These are phyloP conservation scores for Ophioninae sp. DNA, from an alignment of 2,888 invertebrate species.

Conservation along the genomic window DNA sequence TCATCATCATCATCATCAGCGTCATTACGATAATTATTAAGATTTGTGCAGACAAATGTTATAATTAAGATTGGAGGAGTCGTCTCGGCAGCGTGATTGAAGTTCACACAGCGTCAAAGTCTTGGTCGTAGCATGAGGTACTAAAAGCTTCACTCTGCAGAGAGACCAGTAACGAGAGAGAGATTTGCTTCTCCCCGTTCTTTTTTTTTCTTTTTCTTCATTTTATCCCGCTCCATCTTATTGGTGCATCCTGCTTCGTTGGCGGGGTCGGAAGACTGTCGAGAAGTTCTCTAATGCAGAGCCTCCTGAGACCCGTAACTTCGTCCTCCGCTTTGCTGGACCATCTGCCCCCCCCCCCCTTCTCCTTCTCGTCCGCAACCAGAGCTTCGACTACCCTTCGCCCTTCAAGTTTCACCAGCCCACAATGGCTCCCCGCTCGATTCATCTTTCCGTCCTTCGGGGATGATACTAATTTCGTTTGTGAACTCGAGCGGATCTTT, in stretches of 20 bases:
- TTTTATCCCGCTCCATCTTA: neutral
- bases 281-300: slow-evolving; percentile 54
- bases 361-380: neutral
- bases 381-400: slow-evolving; percentile 1
- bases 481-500: slow-evolving; percentile 24
- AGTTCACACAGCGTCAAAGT: slow-evolving; percentile 45
- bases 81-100: slow-evolving; percentile 47
- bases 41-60: too few relatives aligned
- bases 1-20: too few relatives aligned
- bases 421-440: slow-evolving; percentile 1
- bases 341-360: neutral
- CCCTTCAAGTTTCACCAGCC: neutral
- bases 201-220: too few relatives aligned
- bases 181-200: slow-evolving; percentile 28
- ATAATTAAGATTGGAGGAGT: neutral
- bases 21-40: too few relatives aligned
- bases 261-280: slow-evolving; percentile 21
- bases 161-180: slow-evolving; percentile 16
- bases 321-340: slow-evolving; percentile 23
- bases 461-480: slow-evolving; percentile 44
- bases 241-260: slow-evolving; percentile 15
- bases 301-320: slow-evolving; percentile 31
- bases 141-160: neutral
- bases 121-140: slow-evolving; percentile 11
- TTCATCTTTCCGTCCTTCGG: slow-evolving; percentile 21